Evolutionary conservation across 2,888 invertebrate species (phyloP).

Genomic region (Lumbricus terrestris): DNA sequence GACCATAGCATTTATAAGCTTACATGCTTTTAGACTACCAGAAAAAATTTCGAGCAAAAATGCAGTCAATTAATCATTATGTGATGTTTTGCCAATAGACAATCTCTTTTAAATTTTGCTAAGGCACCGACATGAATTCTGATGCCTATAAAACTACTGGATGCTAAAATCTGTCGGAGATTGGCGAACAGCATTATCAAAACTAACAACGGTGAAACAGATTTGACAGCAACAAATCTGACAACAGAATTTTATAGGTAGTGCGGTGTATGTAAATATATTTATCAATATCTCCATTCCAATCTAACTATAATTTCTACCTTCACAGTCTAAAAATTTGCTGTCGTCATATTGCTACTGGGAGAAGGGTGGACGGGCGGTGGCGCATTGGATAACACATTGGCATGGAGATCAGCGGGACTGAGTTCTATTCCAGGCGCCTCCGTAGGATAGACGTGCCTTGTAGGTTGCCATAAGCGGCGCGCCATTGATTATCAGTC

Average conservation of each 20-base stretch:
- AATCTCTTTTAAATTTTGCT: background rate
- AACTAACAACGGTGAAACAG: background rate
- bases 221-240: background rate
- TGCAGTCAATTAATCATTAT: background rate
- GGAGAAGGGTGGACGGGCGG: no score
- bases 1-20: no score
- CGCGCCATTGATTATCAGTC: no score
- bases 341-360: no score
- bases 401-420: no score
- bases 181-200: background rate
- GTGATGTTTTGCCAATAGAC: background rate
- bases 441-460: no score
- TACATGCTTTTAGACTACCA: no score
- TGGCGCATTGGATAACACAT: no score
- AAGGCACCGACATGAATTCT: background rate
- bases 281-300: background rate
- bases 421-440: no score
- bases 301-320: no score
- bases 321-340: no score
- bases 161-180: background rate
- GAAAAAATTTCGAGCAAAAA: background rate
- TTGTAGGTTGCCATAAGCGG: no score
- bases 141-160: background rate
- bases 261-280: background rate
- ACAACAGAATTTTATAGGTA: background rate